Conservation (phyloP, 1,140 invertebrate species). For the Philaenus spumarius region DNA sequence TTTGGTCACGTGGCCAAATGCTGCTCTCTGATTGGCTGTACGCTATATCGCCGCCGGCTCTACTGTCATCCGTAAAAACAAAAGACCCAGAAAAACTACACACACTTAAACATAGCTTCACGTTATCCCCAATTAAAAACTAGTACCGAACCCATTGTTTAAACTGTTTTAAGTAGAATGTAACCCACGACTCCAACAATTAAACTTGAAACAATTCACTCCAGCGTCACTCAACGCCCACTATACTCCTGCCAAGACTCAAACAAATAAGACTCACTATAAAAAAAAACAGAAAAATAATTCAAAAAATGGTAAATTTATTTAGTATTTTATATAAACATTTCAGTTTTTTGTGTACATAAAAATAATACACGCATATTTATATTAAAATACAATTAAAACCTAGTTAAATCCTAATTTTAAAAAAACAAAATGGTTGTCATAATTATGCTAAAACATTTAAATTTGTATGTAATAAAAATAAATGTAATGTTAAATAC, state of each 20-base stretch:
- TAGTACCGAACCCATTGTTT: too few relatives aligned
- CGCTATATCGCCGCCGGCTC: too few relatives aligned
- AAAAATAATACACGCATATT: conserved; percentile 8
- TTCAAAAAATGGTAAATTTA: conserved; percentile 8
- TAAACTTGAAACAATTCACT: background rate
- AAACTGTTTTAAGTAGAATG: too few relatives aligned
- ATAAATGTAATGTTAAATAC: conserved; percentile 16
- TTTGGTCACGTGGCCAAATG: too few relatives aligned
- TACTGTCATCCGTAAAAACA: too few relatives aligned
- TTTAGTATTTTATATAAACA: conserved; percentile 3
- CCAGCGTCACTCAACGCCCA: background rate
- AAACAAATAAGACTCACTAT: background rate
- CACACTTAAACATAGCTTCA: too few relatives aligned
- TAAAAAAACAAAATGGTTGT: conserved; percentile 10
- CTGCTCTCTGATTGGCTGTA: too few relatives aligned
- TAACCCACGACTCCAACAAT: too few relatives aligned
- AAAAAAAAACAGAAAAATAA: background rate
- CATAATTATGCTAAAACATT: conserved; percentile 14
- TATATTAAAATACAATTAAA: conserved; percentile 16
- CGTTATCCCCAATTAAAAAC: too few relatives aligned
- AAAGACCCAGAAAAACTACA: too few relatives aligned
- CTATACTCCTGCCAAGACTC: conserved; percentile 4
- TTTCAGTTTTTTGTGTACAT: conserved; percentile 3
- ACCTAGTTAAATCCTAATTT: conserved; percentile 15
- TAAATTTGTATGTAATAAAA: conserved; percentile 18